These are phyloP conservation scores for Eudemis profundana DNA, from an alignment of 2,888 invertebrate species.

Conservation along the genomic window DNA sequence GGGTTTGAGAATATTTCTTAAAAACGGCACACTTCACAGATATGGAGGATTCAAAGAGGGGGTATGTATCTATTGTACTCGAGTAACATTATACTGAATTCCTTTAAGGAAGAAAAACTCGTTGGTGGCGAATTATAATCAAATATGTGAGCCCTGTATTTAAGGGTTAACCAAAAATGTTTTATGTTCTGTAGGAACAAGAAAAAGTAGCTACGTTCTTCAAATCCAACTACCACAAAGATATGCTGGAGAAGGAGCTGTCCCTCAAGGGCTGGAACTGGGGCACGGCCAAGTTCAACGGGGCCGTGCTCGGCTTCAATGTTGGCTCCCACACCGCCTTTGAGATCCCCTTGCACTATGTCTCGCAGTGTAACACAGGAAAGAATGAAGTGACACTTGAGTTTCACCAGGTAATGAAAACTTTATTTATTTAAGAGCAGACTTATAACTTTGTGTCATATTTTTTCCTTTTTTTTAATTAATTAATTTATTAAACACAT, in stretches of 20 bases:
- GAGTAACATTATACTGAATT: background rate
- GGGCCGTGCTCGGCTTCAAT: slow-evolving; percentile 93
- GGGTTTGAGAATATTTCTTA: slow-evolving; percentile 95
- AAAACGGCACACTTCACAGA: slow-evolving; percentile 95
- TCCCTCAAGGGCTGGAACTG: slow-evolving; percentile 99
- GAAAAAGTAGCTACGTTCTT: slow-evolving; percentile 97
- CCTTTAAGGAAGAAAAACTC: too few species aligned
- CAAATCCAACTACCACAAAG: slow-evolving; percentile 91
- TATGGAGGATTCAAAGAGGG: slow-evolving; percentile 97
- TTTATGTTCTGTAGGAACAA: slow-evolving; percentile 88
- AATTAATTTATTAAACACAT: too few species aligned
- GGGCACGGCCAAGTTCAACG: slow-evolving; percentile 98
- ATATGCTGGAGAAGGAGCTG: slow-evolving; percentile 95
- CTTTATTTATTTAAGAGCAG: too few species aligned
- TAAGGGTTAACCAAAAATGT: background rate
- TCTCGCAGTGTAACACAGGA: slow-evolving; percentile 97
- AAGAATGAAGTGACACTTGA: slow-evolving; percentile 99
- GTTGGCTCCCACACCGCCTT: slow-evolving; percentile 94
- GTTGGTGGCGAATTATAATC: too few species aligned
- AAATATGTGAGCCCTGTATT: too few species aligned
- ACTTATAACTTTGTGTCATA: too few species aligned
- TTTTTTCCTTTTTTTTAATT: background rate
- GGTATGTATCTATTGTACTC: slow-evolving; percentile 74
- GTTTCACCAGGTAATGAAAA: slow-evolving; percentile 93
- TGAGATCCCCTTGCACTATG: slow-evolving; percentile 98